Percentiles rank a stretch among this genome's conserved stretches.
Evolutionary conservation across 2,797 vertebrate genomes (phyloP).

Genomic region (Sebastiscus albofasciatus): DNA sequence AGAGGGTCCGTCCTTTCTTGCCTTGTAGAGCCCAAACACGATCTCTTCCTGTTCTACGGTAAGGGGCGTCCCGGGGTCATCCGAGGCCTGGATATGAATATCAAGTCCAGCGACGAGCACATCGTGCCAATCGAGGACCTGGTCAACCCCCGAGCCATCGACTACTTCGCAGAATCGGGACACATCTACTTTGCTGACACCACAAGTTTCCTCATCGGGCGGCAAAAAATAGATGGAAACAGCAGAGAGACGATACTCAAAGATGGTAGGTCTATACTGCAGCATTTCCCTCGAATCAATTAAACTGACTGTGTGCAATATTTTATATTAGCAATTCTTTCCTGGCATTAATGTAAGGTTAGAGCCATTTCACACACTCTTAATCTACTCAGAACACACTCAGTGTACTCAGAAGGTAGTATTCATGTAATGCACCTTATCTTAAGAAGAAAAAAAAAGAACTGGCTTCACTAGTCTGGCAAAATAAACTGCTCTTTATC

Average conservation of each 20-base stretch:
- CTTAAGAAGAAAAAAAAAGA: neutral
- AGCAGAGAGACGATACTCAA: conserved; percentile 94
- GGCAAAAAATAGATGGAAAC: conserved; percentile 95
- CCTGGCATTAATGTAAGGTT: neutral
- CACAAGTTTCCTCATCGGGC: conserved; percentile 96
- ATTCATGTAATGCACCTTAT: neutral
- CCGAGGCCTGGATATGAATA: conserved; percentile 94
- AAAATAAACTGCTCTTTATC: neutral
- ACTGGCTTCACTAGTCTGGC: neutral
- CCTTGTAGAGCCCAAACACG: conserved; percentile 92
- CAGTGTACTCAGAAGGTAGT: neutral
- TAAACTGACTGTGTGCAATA: neutral
- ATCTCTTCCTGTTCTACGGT: conserved; percentile 98
- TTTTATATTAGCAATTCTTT: neutral
- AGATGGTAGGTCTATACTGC: conserved; percentile 85
- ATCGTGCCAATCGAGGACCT: conserved; percentile 96
- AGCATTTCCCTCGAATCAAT: neutral
- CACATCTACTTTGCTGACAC: conserved; percentile 98
- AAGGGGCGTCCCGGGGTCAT: conserved; percentile 97
- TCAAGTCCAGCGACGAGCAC: conserved; percentile 94
- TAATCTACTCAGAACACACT: neutral
- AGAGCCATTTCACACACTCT: neutral
- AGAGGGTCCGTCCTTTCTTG: conserved; percentile 42
- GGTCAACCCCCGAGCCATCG: conserved; percentile 96
- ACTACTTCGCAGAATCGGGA: conserved; percentile 93